Evolutionary conservation across 2,113 vertebrate genomes (phyloP), one percentile per base, ranked within the genome.

Genomic region (Salvelinus fontinalis): DNA sequence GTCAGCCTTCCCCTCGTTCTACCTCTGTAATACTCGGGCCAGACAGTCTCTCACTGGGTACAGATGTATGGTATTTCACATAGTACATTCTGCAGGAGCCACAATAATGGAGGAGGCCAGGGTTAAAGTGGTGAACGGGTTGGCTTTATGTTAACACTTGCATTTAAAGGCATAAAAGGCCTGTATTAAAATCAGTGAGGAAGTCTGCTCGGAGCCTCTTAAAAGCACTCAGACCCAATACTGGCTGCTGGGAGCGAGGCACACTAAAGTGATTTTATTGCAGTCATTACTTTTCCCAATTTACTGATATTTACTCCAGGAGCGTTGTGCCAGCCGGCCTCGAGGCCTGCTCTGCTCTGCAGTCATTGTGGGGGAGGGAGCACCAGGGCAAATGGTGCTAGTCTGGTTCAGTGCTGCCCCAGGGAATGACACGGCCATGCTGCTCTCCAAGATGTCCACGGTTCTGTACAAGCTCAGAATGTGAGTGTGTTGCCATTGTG

Each of bases 81-180:
- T 5, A 0, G 51, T 18, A 54, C 12, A 54, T 51, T 51, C 14
- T 14, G 18, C 59, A 7, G 60, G 44, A 66, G n/a, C n/a, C n/a
- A n/a, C n/a, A n/a, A 72, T 66, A 49, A 57, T 27, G 16, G 5
- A 24, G 60, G 75, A 54, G 64, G 68, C 80, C 65, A 48, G 2
- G 71, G 65, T 76, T 79, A 71, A 81, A 73, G 54, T 34, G 57
- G 78, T 71, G 81, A 76, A 71, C 57, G 74, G 49, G 31, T 62
- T 74, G 26, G 51, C 60, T 22, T 75, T 77, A 74, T 79, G 73
- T 67, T 77, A 80, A 80, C 78, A 62, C 78, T 77, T 26, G 51
- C 77, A 67, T 70, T 70, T 82, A 78, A 82, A 79, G 69, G 12
- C 60, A 54, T 80, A 80, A 78, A 82, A 79, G 60, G 39, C 59